Conservation (phyloP, 2,888 invertebrate species). For the Drosophila nr. perissopoda region DNA sequence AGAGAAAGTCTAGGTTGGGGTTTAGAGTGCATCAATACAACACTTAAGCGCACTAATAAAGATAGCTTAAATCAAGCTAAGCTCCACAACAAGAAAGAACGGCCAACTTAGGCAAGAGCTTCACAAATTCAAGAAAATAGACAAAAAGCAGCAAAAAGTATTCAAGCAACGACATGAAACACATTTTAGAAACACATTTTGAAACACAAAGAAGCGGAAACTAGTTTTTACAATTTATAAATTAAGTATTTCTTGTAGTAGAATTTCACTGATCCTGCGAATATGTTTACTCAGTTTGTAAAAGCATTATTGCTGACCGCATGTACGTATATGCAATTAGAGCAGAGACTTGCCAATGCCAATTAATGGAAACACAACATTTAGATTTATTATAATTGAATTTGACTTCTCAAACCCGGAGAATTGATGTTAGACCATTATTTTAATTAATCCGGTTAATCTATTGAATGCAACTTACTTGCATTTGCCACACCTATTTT, state of each 20-base stretch:
- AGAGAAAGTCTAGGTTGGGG: background rate
- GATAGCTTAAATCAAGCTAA: background rate
- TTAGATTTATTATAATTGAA: background rate
- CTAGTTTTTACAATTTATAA: background rate
- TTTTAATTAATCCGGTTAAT: background rate
- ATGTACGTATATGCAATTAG: no score
- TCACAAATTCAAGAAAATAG: background rate
- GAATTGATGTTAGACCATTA: background rate
- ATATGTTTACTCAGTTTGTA: background rate
- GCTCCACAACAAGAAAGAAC: background rate
- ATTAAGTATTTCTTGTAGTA: background rate
- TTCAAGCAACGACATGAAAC: background rate
- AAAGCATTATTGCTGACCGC: background rate
- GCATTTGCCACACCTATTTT: background rate
- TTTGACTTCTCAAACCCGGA: background rate
- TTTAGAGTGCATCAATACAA: background rate
- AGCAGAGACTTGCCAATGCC: background rate
- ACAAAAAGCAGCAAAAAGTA: background rate
- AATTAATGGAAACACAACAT: background rate
- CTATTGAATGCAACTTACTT: background rate
- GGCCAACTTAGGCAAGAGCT: background rate
- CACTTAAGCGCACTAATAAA: constrained; percentile 9
- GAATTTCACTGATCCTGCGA: background rate
- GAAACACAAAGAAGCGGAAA: background rate
- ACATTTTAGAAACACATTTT: background rate